These are phyloP conservation scores for Hololepta plana DNA, from an alignment of 2,888 invertebrate species.

Conservation along the genomic window DNA sequence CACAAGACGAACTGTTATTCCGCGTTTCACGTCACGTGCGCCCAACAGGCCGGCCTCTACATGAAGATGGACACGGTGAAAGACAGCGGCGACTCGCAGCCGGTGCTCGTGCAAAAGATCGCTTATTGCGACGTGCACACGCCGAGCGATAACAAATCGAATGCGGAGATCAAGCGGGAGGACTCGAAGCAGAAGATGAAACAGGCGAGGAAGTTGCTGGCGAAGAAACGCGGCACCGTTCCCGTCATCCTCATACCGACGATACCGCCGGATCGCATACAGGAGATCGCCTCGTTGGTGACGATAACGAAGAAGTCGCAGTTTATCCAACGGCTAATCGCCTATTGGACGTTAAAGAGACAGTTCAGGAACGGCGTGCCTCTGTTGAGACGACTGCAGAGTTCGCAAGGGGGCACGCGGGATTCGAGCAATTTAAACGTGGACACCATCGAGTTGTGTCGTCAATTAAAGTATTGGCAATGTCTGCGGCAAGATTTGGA, in stretches of 20 bases:
- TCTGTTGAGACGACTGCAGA: conserved; percentile 66
- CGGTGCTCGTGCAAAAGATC: conserved; percentile 81
- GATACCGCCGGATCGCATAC: conserved; percentile 72
- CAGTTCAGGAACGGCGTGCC: conserved; percentile 94
- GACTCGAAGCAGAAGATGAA: conserved; percentile 69
- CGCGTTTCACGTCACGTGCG: conserved; percentile 98
- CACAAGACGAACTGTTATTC: conserved; percentile 89
- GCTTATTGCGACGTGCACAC: conserved; percentile 94
- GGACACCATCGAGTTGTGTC: conserved; percentile 57
- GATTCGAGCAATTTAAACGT: too few species aligned
- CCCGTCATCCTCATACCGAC: conserved; percentile 90
- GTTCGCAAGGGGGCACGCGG: conserved; percentile 28
- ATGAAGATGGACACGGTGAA: conserved; percentile 94
- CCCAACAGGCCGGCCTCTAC: conserved; percentile 84
- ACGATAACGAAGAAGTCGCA: conserved; percentile 55
- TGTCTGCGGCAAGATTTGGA: conserved; percentile 87
- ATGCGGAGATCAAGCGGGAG: conserved; percentile 32
- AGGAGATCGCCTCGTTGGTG: conserved; percentile 70
- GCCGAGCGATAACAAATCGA: conserved; percentile 35
- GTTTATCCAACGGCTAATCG: conserved; percentile 75
- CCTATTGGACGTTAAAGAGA: conserved; percentile 95
- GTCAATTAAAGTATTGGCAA: conserved; percentile 86
- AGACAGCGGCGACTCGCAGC: conserved; percentile 32
- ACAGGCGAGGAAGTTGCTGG: conserved; percentile 69
- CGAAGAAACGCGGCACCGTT: conserved; percentile 67